phyloP scores from a whole-genome alignment of 2,113 vertebrate species.

The Prietella phreatophila region DNA sequence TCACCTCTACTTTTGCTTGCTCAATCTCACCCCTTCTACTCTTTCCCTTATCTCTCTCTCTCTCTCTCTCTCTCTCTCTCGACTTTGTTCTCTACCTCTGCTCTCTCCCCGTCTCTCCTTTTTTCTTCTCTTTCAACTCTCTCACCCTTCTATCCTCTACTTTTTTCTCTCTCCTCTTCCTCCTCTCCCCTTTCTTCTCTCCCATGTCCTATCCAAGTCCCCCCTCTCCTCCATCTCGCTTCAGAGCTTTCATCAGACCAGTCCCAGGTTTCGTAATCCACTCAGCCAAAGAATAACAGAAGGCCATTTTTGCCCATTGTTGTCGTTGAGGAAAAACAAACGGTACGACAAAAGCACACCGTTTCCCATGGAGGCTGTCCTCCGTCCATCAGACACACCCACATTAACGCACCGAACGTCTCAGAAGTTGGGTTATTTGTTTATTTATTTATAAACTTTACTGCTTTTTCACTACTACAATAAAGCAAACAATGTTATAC shows the following conservation, averaged over 20 bases:
- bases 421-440: too few relatives aligned
- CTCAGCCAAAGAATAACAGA: constrained; percentile 67
- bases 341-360: constrained; percentile 51
- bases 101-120: neutral
- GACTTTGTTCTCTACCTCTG: neutral
- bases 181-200: neutral
- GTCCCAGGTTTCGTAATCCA: constrained; percentile 45
- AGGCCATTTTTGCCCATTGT: constrained; percentile 70
- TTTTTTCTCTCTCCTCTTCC: neutral
- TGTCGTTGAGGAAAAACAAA: constrained; percentile 71
- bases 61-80: too few relatives aligned
- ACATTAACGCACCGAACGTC: neutral
- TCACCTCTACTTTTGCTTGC: too few relatives aligned
- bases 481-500: neutral
- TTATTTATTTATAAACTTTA: too few relatives aligned
- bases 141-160: neutral
- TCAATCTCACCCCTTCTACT: neutral
- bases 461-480: neutral
- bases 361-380: constrained; percentile 65
- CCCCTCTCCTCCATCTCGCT: neutral
- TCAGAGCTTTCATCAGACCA: constrained; percentile 35
- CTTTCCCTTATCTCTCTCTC: neutral
- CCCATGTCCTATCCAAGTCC: neutral
- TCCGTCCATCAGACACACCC: constrained; percentile 40
- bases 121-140: neutral